Percentiles rank a stretch among this genome's conserved stretches.
phyloP scores from a whole-genome alignment of 2,888 invertebrate species.

The Incurvaria masculella region DNA sequence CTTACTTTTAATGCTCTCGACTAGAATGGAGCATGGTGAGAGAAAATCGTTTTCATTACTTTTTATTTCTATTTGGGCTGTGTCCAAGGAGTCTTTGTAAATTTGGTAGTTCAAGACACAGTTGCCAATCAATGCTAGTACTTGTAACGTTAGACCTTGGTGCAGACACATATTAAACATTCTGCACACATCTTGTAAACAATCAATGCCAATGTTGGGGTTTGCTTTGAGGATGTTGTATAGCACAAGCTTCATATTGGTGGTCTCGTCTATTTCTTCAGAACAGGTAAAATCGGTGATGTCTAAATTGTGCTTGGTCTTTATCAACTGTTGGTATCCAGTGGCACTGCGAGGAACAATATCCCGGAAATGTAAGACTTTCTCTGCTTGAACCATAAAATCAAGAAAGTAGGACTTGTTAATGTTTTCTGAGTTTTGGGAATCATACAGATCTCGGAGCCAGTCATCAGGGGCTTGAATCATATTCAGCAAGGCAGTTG shows the following conservation, averaged over 20 bases:
- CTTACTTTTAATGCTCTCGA: constrained; percentile 42
- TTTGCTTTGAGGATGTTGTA: constrained; percentile 40
- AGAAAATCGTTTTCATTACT: constrained; percentile 29
- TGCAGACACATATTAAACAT: constrained; percentile 36
- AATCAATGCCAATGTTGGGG: constrained; percentile 31
- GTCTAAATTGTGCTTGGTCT: constrained; percentile 43
- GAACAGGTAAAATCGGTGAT: constrained; percentile 39
- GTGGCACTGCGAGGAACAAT: not conserved
- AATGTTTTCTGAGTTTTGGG: not conserved
- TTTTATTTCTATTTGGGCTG: constrained; percentile 28
- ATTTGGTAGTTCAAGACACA: constrained; percentile 45
- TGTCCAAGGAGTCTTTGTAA: constrained; percentile 30
- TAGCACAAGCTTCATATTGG: constrained; percentile 46
- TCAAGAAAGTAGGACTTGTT: not conserved
- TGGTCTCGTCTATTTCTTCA: constrained; percentile 45
- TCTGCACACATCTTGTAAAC: constrained; percentile 34
- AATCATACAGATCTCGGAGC: not conserved
- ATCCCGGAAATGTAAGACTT: not conserved
- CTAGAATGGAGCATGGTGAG: constrained; percentile 33
- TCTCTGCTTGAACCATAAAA: not conserved
- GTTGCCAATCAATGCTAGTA: constrained; percentile 36
- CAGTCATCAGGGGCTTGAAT: not conserved
- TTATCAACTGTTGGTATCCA: constrained; percentile 24
- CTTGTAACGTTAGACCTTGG: constrained; percentile 41
- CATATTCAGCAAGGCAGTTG: constrained; percentile 20